Conservation (phyloP, 2,888 invertebrate species). For the Hofmannophila pseudospretella region DNA sequence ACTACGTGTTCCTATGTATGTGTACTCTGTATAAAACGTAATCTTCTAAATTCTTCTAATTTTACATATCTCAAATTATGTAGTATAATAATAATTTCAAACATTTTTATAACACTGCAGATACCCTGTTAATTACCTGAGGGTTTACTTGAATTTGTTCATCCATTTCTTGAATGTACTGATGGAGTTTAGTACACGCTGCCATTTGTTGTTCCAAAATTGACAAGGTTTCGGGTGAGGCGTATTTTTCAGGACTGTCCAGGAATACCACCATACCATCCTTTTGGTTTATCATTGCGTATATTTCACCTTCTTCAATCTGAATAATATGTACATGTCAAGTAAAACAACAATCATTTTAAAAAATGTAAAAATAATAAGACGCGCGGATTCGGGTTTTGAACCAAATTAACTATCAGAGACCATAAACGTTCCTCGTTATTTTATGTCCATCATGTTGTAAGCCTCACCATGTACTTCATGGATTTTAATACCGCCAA, state of each 20-base stretch:
- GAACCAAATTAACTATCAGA: background rate
- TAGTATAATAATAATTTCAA: too few species aligned
- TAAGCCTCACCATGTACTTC: too few species aligned
- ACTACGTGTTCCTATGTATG: too few species aligned
- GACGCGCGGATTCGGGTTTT: too few species aligned
- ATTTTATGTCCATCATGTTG: too few species aligned
- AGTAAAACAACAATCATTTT: too few species aligned
- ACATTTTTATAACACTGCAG: conserved; percentile 1
- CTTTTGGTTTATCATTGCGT: conserved; percentile 97
- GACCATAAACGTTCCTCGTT: background rate
- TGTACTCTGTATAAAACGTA: too few species aligned
- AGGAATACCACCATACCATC: conserved; percentile 99
- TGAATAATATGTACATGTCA: conserved; percentile 62
- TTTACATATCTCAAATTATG: too few species aligned
- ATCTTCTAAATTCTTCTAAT: too few species aligned
- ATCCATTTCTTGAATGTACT: conserved; percentile 94
- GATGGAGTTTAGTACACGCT: conserved; percentile 91
- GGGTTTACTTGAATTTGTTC: conserved; percentile 96
- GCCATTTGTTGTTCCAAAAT: conserved; percentile 92
- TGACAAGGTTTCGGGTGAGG: conserved; percentile 91
- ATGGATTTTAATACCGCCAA: too few species aligned
- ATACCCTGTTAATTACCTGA: too few species aligned
- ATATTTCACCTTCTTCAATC: conserved; percentile 98
- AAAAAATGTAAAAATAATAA: too few species aligned
- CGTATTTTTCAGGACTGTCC: conserved; percentile 96